Percentiles rank a stretch among this genome's conserved stretches.
These are phyloP conservation scores for Meandrusa payeni DNA, from an alignment of 2,888 invertebrate genomes.

Conservation along the genomic window DNA sequence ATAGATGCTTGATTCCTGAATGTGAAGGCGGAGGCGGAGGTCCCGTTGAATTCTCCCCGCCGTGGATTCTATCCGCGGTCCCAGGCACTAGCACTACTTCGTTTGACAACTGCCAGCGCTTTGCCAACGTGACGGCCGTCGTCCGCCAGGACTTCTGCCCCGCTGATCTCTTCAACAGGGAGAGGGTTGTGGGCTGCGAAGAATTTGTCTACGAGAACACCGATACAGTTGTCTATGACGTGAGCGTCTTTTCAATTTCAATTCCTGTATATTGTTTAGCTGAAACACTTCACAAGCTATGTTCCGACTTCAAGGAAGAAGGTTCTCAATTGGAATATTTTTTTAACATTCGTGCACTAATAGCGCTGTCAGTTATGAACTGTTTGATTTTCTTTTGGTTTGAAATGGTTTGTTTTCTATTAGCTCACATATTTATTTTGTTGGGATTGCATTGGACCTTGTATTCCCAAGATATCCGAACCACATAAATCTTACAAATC, in stretches of 20 bases:
- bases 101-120: constrained; percentile 70
- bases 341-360: too few relatives aligned
- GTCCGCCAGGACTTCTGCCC: constrained; percentile 39
- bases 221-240: constrained; percentile 58
- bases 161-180: constrained; percentile 44
- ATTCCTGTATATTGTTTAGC: too few relatives aligned
- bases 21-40: constrained; percentile 42
- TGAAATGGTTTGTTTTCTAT: too few relatives aligned
- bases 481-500: too few relatives aligned
- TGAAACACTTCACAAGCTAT: too few relatives aligned
- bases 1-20: constrained; percentile 54
- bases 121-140: constrained; percentile 30
- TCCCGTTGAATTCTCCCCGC: constrained; percentile 46
- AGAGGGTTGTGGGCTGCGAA: constrained; percentile 39
- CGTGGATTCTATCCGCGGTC: constrained; percentile 69
- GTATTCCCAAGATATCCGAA: too few relatives aligned
- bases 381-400: too few relatives aligned
- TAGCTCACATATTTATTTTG: too few relatives aligned
- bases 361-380: too few relatives aligned
- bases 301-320: too few relatives aligned
- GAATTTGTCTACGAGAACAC: constrained; percentile 51
- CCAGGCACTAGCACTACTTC: constrained; percentile 45
- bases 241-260: constrained; percentile 36
- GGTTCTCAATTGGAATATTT: too few relatives aligned
- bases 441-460: too few relatives aligned